Percentiles rank a stretch among this genome's conserved stretches.
Conservation (phyloP, 2,888 invertebrate genomes). For the Zele albiditarsus region DNA sequence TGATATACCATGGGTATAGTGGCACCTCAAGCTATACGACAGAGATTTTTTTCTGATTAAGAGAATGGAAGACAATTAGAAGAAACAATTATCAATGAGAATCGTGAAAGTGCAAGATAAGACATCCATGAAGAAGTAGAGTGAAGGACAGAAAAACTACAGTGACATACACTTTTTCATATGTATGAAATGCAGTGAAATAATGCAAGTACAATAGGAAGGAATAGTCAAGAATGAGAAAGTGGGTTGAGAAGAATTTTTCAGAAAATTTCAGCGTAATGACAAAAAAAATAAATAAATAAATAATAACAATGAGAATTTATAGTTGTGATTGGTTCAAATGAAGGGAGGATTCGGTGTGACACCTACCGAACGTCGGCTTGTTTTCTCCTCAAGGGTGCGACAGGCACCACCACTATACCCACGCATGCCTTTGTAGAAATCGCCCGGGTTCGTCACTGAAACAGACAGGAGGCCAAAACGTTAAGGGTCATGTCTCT, state of each 20-base stretch:
- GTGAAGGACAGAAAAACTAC: slow-evolving; percentile 10
- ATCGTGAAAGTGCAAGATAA: slow-evolving; percentile 21
- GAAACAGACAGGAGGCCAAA: slow-evolving; percentile 76
- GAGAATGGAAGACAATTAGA: slow-evolving; percentile 32
- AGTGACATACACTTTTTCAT: not conserved
- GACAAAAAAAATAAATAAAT: slow-evolving; percentile 33
- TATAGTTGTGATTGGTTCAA: not conserved
- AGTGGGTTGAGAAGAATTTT: not conserved
- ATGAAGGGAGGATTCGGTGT: slow-evolving; percentile 47
- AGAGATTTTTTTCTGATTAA: slow-evolving; percentile 35
- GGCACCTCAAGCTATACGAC: slow-evolving; percentile 67
- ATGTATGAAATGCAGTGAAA: not conserved
- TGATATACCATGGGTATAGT: slow-evolving; percentile 70
- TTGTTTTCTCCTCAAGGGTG: slow-evolving; percentile 78
- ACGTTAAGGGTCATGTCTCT: slow-evolving; percentile 64
- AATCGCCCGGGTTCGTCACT: slow-evolving; percentile 87
- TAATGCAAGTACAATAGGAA: not conserved
- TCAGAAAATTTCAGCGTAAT: not conserved
- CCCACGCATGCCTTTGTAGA: slow-evolving; percentile 88
- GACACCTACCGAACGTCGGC: slow-evolving; percentile 82
- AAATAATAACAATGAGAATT: not conserved
- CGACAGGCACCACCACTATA: slow-evolving; percentile 82
- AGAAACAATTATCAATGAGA: slow-evolving; percentile 31
- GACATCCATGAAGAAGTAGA: slow-evolving; percentile 25
- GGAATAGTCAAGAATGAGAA: not conserved